Evolutionary conservation across 1,140 invertebrate genomes (phyloP), one percentile per base, ranked within the genome.

Genomic region (Meloidogyne floridensis): DNA sequence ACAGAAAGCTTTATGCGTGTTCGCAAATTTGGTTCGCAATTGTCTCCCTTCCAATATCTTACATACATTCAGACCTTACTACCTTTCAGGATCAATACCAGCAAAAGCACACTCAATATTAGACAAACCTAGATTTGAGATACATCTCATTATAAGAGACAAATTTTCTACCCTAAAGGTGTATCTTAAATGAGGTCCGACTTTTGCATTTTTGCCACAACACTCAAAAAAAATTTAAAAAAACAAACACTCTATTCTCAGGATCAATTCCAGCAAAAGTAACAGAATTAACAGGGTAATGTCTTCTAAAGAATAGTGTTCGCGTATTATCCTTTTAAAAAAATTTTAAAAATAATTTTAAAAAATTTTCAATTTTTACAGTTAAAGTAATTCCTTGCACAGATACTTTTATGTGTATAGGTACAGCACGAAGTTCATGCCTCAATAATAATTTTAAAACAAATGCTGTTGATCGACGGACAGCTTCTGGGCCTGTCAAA

Each of bases 381-480:
- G 82, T 83, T 76, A 83, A 54, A 72, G 82, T 83, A 73, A 83
- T 83, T 59, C 82, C 82, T 89, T 97, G 95, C 65, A 94, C 94
- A 80, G 95, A 95, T 7, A 98, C 96, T 92, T 98, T 98, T 90
- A 98, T 98, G 91, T 98, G 96, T 0, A 98, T 96, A 77, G 95
- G 93, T n/a, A 94, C 93, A n/a, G 93, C 92, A 51, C 90, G 88
- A 2, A 94, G 93, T 71, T 93, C 92, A 72, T 91, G 91, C 87
- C 93, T 93, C 0, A 92, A 91, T 83, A 95, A 93, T 77, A 95
- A 90, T 20, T 92, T 92, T 11, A 92, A 92, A 47, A 88, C 90
- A 81, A 81, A 47, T 75, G 90, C 87, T 3, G 96, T 93, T 9
- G 95, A 94, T 90, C 95, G 94, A 84, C 94, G 93, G n/a, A 98